A percentile compares a stretch with the other conserved stretches of the same genome.
Evolutionary conservation across 2,888 invertebrate species (phyloP).

Genomic region (Vanessa cardui): DNA sequence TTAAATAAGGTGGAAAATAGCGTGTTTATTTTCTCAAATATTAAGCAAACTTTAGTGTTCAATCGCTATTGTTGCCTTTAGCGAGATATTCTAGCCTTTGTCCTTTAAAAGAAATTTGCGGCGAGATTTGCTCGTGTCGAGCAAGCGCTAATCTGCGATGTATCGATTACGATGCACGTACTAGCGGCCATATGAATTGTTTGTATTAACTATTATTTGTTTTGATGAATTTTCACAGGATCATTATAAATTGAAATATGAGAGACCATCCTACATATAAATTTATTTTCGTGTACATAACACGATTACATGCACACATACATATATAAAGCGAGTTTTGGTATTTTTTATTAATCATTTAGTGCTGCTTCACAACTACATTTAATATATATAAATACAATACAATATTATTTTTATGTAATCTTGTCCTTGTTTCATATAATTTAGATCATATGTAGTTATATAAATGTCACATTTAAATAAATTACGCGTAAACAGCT

Average conservation of each 20-base stretch:
- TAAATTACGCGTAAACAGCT: too few relatives aligned
- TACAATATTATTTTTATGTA: too few relatives aligned
- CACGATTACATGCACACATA: too few relatives aligned
- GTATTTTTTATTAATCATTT: too few relatives aligned
- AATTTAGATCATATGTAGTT: too few relatives aligned
- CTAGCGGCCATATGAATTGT: slow-evolving; percentile 13
- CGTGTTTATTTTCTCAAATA: background rate
- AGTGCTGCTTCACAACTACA: too few relatives aligned
- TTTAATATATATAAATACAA: too few relatives aligned
- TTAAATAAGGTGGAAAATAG: background rate
- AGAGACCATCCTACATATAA: too few relatives aligned
- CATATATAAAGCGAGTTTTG: too few relatives aligned
- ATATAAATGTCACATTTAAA: too few relatives aligned
- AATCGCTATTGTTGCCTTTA: slow-evolving; percentile 7
- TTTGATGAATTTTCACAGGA: background rate
- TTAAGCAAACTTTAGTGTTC: background rate
- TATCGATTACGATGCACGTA: slow-evolving; percentile 42
- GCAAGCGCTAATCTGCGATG: slow-evolving; percentile 40
- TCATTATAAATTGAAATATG: background rate
- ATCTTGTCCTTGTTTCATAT: too few relatives aligned
- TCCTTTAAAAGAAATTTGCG: slow-evolving; percentile 47
- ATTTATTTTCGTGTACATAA: too few relatives aligned
- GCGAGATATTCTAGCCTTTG: slow-evolving; percentile 45
- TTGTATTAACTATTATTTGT: slow-evolving; percentile 8
- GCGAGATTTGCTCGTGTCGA: slow-evolving; percentile 34